A percentile compares a stretch with the other conserved stretches of the same genome.
These are phyloP conservation scores for Leptopilina drosophilae DNA, from an alignment of 2,888 invertebrate genomes.

Conservation along the genomic window DNA sequence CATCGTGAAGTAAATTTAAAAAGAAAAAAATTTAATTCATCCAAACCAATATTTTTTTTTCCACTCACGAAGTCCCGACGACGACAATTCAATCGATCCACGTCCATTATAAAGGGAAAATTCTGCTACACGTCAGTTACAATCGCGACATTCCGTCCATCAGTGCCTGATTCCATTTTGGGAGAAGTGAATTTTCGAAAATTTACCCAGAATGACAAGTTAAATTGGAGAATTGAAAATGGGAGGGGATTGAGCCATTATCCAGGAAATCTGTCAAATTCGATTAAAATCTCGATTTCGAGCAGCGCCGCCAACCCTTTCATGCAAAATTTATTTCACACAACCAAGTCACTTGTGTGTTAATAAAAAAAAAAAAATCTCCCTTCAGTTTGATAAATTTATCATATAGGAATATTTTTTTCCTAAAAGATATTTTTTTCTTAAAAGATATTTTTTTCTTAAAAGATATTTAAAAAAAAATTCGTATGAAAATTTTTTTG, in stretches of 20 bases:
- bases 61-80: background rate
- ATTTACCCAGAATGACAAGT: constrained; percentile 13
- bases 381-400: no score
- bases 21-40: no score
- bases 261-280: constrained; percentile 26
- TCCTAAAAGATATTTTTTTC: no score
- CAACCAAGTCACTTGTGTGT: no score
- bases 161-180: constrained; percentile 26
- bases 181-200: constrained; percentile 37
- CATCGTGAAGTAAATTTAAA: no score
- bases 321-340: background rate
- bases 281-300: constrained; percentile 10
- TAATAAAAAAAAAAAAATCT: no score
- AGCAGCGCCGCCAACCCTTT: background rate
- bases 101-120: constrained; percentile 2
- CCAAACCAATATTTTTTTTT: background rate
- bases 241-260: constrained; percentile 15
- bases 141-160: constrained; percentile 5
- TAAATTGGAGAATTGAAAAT: constrained; percentile 25
- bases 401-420: no score
- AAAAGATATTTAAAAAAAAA: no score
- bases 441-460: no score
- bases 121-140: constrained; percentile 12
- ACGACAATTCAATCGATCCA: background rate
- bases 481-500: no score